Conservation (phyloP, 2,888 invertebrate species). For the Calliphora vomitoria region DNA sequence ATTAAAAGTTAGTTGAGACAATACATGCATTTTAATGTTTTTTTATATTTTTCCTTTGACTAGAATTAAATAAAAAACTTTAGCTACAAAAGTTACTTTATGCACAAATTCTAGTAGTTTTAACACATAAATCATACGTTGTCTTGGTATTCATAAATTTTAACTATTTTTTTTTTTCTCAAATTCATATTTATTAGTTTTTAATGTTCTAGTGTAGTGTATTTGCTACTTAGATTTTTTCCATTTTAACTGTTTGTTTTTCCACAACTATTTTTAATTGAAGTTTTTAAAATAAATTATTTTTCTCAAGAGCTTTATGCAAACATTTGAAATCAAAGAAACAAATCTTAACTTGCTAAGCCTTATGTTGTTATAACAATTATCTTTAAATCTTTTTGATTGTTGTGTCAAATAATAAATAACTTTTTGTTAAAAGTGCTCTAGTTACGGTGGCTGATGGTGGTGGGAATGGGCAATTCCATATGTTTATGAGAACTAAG, state of each 20-base stretch:
- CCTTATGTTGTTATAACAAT: conserved; percentile 32
- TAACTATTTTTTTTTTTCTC: conserved; percentile 6
- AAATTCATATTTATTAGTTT: not conserved
- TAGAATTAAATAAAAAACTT: conserved; percentile 25
- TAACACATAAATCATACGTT: conserved; percentile 38
- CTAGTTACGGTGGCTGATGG: conserved; percentile 52
- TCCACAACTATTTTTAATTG: conserved; percentile 44
- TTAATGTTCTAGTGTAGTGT: not conserved
- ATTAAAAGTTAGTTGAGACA: not conserved
- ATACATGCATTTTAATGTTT: not conserved
- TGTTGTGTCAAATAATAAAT: conserved; percentile 65
- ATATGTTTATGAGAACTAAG: conserved; percentile 10
- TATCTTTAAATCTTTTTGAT: conserved; percentile 68
- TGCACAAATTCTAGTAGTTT: conserved; percentile 9
- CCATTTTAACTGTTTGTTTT: conserved; percentile 10
- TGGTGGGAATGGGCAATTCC: conserved; percentile 54
- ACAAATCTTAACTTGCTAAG: conserved; percentile 4
- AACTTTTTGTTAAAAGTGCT: conserved; percentile 59
- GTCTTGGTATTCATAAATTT: not conserved
- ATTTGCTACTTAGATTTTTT: not conserved
- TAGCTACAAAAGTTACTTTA: conserved; percentile 5
- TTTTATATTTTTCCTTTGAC: not conserved
- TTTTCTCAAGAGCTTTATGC: conserved; percentile 61
- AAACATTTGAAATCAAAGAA: conserved; percentile 32
- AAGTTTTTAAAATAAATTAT: conserved; percentile 31